Conservation (phyloP, 2,888 invertebrate species). For the Euzetes globulus region DNA sequence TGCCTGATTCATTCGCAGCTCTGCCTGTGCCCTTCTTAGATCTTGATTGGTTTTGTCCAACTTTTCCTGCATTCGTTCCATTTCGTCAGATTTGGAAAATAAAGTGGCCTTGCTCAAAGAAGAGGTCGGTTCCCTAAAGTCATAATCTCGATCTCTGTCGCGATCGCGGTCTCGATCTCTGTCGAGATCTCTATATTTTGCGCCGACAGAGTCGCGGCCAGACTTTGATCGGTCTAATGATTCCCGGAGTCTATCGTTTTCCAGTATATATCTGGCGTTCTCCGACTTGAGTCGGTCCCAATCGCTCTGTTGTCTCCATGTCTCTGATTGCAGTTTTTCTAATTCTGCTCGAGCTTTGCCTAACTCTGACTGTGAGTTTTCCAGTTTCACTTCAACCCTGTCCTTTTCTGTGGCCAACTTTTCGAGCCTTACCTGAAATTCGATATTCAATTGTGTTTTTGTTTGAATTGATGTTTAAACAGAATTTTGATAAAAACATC, state of each 20-base stretch:
- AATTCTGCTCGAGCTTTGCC: slow-evolving; percentile 89
- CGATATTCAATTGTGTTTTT: too few relatives aligned
- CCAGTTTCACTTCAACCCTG: slow-evolving; percentile 77
- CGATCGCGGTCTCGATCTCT: slow-evolving; percentile 32
- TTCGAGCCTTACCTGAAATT: slow-evolving; percentile 65
- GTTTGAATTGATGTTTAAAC: not conserved
- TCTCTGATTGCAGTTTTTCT: slow-evolving; percentile 82
- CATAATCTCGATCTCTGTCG: slow-evolving; percentile 31
- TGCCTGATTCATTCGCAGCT: slow-evolving; percentile 79
- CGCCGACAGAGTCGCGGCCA: slow-evolving; percentile 23
- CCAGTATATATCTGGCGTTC: slow-evolving; percentile 52
- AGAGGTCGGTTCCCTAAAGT: slow-evolving; percentile 47
- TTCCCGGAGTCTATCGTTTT: slow-evolving; percentile 67
- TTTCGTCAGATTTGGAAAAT: slow-evolving; percentile 50
- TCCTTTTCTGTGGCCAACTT: slow-evolving; percentile 84
- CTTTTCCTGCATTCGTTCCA: slow-evolving; percentile 62
- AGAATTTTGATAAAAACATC: not conserved
- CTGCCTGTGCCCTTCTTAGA: slow-evolving; percentile 76
- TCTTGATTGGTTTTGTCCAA: slow-evolving; percentile 78
- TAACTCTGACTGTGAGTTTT: slow-evolving; percentile 83
- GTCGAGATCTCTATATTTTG: not conserved
- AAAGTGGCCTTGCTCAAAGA: slow-evolving; percentile 57
- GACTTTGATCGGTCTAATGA: slow-evolving; percentile 55
- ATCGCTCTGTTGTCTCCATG: slow-evolving; percentile 78
- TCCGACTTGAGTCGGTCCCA: slow-evolving; percentile 79